Evolutionary conservation across 2,888 invertebrate species (phyloP).

Genomic region (Geotrupes spiniger): DNA sequence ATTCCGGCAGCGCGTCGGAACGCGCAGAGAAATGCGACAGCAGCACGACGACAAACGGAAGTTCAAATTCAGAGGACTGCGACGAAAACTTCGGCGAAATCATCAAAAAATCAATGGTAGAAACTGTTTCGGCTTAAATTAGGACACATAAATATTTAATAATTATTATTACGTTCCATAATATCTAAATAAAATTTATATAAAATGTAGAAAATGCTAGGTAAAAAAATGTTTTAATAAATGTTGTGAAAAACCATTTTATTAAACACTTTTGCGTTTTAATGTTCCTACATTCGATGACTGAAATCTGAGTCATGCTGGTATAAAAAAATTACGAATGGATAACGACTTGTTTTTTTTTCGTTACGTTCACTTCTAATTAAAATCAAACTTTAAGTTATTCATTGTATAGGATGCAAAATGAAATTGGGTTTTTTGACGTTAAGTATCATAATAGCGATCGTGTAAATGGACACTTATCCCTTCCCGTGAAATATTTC

Average conservation of each 20-base stretch:
- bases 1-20: slow-evolving; percentile 26
- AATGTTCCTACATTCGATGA: background rate
- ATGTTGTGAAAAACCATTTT: slow-evolving; percentile 48
- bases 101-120: slow-evolving; percentile 89
- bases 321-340: too few species aligned
- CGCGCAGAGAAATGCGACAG: slow-evolving; percentile 31
- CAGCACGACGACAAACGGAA: slow-evolving; percentile 33
- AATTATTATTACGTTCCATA: slow-evolving; percentile 33
- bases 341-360: too few species aligned
- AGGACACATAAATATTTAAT: slow-evolving; percentile 42
- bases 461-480: too few species aligned
- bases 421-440: too few species aligned
- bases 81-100: slow-evolving; percentile 87
- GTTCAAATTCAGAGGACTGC: slow-evolving; percentile 46
- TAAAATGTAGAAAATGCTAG: slow-evolving; percentile 45
- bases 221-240: slow-evolving; percentile 50
- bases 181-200: slow-evolving; percentile 50
- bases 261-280: slow-evolving; percentile 25
- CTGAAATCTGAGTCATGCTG: too few species aligned
- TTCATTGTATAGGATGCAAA: too few species aligned
- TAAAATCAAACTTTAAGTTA: too few species aligned
- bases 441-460: too few species aligned
- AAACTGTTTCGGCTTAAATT: slow-evolving; percentile 79
- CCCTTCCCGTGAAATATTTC: too few species aligned
- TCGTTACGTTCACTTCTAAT: too few species aligned